Conservation (phyloP, 2,888 invertebrate genomes). For the Pristionchus mayeri region DNA sequence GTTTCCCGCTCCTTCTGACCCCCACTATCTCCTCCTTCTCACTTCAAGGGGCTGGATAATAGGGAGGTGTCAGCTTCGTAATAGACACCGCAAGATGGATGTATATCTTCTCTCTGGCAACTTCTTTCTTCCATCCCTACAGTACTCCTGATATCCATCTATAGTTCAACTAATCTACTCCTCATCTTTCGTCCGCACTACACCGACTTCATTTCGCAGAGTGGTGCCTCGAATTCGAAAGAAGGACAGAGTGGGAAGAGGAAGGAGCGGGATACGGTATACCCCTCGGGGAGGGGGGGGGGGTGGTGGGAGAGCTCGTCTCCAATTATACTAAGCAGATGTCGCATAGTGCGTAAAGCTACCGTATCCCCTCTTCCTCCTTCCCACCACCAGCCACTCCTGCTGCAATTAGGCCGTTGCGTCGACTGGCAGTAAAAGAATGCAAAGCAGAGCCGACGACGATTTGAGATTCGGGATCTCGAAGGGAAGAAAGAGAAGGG, state of each 20-base stretch:
- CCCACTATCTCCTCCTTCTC: background rate
- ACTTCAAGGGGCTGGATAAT: background rate
- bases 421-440: slow-evolving; percentile 10
- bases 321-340: slow-evolving; percentile 40
- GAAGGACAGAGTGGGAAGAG: background rate
- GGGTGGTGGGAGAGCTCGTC: background rate
- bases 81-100: slow-evolving; percentile 11
- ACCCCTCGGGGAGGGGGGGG: background rate
- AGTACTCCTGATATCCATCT: slow-evolving; percentile 3
- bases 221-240: background rate
- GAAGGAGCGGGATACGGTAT: background rate
- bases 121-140: background rate
- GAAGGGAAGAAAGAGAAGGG: background rate
- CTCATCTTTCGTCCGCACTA: background rate
- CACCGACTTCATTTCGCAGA: slow-evolving; percentile 23
- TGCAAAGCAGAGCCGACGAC: slow-evolving; percentile 2
- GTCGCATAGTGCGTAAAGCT: background rate
- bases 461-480: slow-evolving; percentile 13
- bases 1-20: background rate
- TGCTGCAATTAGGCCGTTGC: slow-evolving; percentile 8
- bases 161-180: slow-evolving; percentile 34
- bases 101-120: background rate
- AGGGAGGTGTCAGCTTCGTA: background rate
- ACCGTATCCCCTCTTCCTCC: slow-evolving; percentile 10
- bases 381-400: background rate